Base-by-base conservation (phyloP, 2,113 vertebrate species). In the Gasterosteus nipponicus region DNA sequence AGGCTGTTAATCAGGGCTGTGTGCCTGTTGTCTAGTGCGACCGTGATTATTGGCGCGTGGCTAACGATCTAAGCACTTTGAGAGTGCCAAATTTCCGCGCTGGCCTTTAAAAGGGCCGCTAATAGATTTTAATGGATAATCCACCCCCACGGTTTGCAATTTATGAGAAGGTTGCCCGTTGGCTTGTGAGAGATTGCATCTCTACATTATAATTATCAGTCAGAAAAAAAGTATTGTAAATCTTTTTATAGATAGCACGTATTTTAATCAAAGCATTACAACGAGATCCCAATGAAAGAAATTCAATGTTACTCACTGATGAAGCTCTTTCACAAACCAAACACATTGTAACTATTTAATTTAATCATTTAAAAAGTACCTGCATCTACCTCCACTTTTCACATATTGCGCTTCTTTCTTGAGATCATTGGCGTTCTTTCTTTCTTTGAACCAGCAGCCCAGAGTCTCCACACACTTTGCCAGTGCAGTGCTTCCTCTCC, bases 41-140 rank as follows among this genome's bases (percentile, higher is more conserved):
- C 73, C 83, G 70, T 77, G 77, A 83, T 87, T 62, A 72, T 0
- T 67, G 82, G 80, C 19, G 73, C 74, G 44, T 86, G 72, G 69
- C 79, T 87, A 82, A 81, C 78, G 35, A 6, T 38, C 6, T 26
- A 76, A 73, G 67, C 65, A 68, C 75, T 72, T 72, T 81, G 84
- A 19, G 73, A 82, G 62, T 74, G 80, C 75, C 71, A 87, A 38
- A 80, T 86, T 78, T 82, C 61, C 82, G 73, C 22, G 10, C 74
- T 42, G 16, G 59, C 53, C 68, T 80, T 35, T 80, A 69, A 78
- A 88, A 76, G 39, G 71, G 65, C 75, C 71, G 57, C 63, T 69
- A 63, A 82, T 86, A 77, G 80, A 74, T 85, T 82, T 70, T 57
- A 82, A 81, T 88, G 80, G 76, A 70, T 71, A 80, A 87, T 84